Percentiles rank a stretch among this genome's conserved stretches.
phyloP scores from a whole-genome alignment of 2,113 vertebrate genomes.

The Gymnogyps californianus region DNA sequence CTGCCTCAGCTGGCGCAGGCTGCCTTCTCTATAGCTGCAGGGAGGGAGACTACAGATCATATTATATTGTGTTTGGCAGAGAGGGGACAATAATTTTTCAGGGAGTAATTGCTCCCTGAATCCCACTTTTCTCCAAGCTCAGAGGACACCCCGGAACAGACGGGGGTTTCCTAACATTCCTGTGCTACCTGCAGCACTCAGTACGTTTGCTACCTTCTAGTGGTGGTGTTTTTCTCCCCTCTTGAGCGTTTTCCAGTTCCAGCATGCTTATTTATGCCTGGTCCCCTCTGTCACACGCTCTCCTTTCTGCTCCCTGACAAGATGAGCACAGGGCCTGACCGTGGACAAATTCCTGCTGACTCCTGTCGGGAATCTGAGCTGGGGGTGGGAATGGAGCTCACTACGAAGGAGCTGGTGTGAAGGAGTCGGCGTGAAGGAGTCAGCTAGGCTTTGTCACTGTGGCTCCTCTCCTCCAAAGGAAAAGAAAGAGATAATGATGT shows the following conservation, averaged over 20 bases:
- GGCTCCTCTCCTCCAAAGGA: constrained; percentile 6
- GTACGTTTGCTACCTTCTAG: neutral
- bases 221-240: neutral
- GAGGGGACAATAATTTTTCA: neutral
- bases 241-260: neutral
- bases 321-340: neutral
- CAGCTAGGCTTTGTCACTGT: neutral
- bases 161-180: neutral
- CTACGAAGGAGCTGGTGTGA: neutral
- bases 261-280: neutral
- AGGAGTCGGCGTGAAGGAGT: neutral
- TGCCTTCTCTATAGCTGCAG: neutral
- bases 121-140: neutral
- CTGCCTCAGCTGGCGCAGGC: neutral
- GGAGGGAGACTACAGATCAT: neutral
- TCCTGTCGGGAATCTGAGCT: neutral
- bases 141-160: neutral
- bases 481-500: constrained; percentile 48
- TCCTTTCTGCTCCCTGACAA: neutral
- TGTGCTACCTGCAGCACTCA: neutral
- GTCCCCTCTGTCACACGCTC: neutral
- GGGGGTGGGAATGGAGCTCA: neutral
- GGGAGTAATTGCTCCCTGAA: neutral
- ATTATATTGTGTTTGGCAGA: neutral
- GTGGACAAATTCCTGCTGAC: neutral